Evolutionary conservation across 2,797 vertebrate species (phyloP), one percentile per base, ranked within the genome.

Genomic region (Triplophysa bombifrons): DNA sequence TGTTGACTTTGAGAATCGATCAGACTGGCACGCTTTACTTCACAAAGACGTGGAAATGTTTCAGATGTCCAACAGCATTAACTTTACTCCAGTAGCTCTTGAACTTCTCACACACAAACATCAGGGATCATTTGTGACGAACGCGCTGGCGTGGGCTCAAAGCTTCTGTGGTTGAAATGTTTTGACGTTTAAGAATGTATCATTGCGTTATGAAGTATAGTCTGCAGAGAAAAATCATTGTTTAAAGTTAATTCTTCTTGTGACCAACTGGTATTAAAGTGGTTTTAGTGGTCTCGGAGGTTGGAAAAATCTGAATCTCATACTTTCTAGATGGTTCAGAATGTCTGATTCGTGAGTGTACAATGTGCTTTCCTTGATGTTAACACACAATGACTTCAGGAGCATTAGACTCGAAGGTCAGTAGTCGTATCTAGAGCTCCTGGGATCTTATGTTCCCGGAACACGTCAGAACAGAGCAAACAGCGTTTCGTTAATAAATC

Each of bases 401-500:
- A 3, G 3, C 6, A 34, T 73, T 13, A 10, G n/a, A 22, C 53
- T 25, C 55, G 3, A 12, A 34, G 12, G 25, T 74, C 30, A 22
- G 53, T 9, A 44, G 64, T 38, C 44, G 30, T 4, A 22, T 41
- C 30, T 17, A 25, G 11, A 63, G 16, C 60, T 66, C 38, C 25
- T 25, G 17, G 46, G 41, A 50, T 27, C 25, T 46, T 67, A 51
- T 56, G 60, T 78, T 70, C 27, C 66, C 41, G 27, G 27, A 30
- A 30, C 27, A 30, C 27, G 50, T 22, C 56, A 65, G 68, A 64
- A 48, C 19, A 76, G 34, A 34, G 34, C 34, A 6, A 34, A 7
- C 34, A 7, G 34, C 34, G 1, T 38, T 38, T 38, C 34, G 6
- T 38, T 38, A 38, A 38, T 38, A 38, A 38, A 38, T 38, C 34